phyloP scores from a whole-genome alignment of 2,888 invertebrate species.

The Lithophane socia region DNA sequence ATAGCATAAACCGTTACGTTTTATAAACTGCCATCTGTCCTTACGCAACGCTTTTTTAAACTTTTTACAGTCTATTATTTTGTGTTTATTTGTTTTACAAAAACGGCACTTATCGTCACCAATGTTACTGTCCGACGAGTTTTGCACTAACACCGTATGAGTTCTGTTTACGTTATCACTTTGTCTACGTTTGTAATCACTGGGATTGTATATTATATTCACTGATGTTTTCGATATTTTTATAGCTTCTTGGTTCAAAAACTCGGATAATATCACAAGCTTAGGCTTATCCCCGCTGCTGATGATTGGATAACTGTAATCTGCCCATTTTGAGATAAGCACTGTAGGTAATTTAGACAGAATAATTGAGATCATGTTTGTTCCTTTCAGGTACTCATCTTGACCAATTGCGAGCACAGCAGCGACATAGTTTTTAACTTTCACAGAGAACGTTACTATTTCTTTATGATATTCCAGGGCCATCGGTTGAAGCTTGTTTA shows the following conservation, averaged over 20 bases:
- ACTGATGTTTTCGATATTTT: conserved; percentile 3
- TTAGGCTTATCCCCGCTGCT: neutral
- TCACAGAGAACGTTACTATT: no score
- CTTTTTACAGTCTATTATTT: no score
- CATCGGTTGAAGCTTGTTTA: no score
- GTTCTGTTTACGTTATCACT: neutral
- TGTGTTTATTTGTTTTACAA: neutral
- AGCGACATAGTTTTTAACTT: no score
- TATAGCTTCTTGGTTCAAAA: conserved; percentile 1
- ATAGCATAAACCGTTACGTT: no score
- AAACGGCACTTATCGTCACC: neutral
- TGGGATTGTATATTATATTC: neutral
- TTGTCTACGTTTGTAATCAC: neutral
- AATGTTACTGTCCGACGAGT: neutral
- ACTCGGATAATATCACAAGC: conserved; percentile 1
- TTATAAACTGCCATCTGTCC: no score
- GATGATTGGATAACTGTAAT: conserved; percentile 1
- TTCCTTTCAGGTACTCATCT: neutral
- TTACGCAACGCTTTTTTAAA: no score
- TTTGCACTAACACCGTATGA: conserved; percentile 1
- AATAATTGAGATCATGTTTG: neutral
- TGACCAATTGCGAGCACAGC: no score
- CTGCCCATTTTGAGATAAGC: neutral
- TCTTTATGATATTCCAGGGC: no score
- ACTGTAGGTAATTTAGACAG: neutral